phyloP scores from a whole-genome alignment of 2,888 invertebrate species.

The Ormyrus pomaceus region DNA sequence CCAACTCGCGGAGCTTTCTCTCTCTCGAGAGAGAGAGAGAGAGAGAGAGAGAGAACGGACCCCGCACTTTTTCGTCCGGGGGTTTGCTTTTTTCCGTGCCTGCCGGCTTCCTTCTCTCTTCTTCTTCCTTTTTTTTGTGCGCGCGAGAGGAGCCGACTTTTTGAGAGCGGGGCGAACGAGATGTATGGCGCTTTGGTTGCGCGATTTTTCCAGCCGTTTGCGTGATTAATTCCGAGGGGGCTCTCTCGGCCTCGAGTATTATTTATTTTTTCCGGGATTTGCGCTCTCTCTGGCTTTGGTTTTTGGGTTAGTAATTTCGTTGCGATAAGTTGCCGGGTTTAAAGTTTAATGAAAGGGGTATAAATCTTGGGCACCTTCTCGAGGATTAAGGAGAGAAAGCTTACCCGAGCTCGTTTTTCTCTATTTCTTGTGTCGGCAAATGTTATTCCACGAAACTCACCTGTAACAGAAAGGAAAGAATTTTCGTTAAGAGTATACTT shows the following conservation, averaged over 20 bases:
- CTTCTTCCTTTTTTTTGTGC: background rate
- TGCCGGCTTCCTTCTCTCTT: background rate
- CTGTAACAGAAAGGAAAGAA: constrained; percentile 23
- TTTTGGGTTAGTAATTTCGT: background rate
- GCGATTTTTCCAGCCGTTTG: constrained; percentile 18
- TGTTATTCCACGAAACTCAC: background rate
- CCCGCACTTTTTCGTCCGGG: constrained; percentile 11
- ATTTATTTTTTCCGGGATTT: background rate
- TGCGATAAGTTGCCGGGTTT: too few species aligned
- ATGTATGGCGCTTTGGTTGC: constrained; percentile 7
- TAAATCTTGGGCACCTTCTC: too few species aligned
- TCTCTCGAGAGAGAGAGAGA: background rate
- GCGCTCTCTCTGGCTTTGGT: background rate
- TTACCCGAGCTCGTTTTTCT: too few species aligned
- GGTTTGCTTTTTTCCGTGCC: constrained; percentile 12
- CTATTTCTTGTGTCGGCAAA: too few species aligned
- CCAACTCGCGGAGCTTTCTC: background rate
- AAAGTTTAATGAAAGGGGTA: too few species aligned
- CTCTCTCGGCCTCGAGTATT: background rate
- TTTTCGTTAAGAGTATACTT: background rate
- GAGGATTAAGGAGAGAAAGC: too few species aligned
- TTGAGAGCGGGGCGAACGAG: background rate
- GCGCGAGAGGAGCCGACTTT: background rate
- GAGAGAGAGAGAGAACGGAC: constrained; percentile 18
- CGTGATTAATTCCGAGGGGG: background rate